Base-by-base conservation (phyloP, 1,140 invertebrate genomes). In the Drosophila varians region DNA sequence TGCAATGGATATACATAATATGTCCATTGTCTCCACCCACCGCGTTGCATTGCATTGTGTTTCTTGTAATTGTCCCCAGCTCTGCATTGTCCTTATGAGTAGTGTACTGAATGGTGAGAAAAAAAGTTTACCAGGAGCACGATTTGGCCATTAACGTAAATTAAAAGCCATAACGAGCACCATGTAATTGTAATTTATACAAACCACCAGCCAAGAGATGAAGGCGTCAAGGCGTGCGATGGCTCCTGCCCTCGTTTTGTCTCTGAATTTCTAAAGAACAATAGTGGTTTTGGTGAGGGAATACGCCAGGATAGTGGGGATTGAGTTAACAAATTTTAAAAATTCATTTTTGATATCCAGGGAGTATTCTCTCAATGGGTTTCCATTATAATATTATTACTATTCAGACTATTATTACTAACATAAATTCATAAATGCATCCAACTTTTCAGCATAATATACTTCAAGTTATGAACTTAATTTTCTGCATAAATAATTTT, bases 151-250 rank as follows among this genome's bases (percentile, higher is more conserved):
- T 86, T 86, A 86, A 77, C 80, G 82, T 86, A 86, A 82, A 87
- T 86, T 87, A 86, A 87, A 87, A 64, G 77, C 69, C 77, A 82
- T 86, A 82, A 87, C 84, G 73, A 86, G 82, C 68, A 66, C 65
- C 73, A 77, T 82, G 80, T 86, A 86, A 86, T 86, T 86, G 80
- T 55, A 87, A 86, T 86, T 86, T 86, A 87, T 82, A 87, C 38
- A 43, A 56, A 36, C 66, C 62, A 48, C 43, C 55, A 62, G 51
- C 34, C 45, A 11, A 42, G 12, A 61, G 26, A 43, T 38, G 68
- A 48, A 38, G 14, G 38, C 18, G 8, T 11, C 7, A 45, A 28
- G 34, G 19, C 14, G 36, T 5, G 14, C 42, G 14, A 9, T 56
- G 36, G 28, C 42, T 38, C 31, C 36, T 25, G 19, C 18, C 23